Evolutionary conservation across 2,113 vertebrate species (phyloP).

Genomic region (Mormyrus lacerda): DNA sequence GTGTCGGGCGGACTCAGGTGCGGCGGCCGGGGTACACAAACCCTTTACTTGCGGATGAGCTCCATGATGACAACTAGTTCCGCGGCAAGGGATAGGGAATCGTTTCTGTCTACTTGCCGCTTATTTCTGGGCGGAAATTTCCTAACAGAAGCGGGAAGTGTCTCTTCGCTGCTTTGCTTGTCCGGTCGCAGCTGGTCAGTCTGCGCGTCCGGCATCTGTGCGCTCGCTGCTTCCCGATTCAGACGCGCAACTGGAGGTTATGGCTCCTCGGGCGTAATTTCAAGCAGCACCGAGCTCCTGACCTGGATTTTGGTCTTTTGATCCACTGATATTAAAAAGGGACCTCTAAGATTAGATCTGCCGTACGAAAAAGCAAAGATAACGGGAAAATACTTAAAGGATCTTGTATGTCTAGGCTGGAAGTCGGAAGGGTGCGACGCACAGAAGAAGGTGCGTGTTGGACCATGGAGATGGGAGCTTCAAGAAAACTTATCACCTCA

Average conservation of each 20-base stretch:
- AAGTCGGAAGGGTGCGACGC: conserved; percentile 18
- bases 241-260: not conserved
- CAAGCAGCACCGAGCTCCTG: not conserved
- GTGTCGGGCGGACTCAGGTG: conserved; percentile 32
- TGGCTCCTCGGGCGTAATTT: not conserved
- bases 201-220: not conserved
- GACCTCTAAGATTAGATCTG: conserved; percentile 30
- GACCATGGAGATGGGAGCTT: conserved; percentile 49
- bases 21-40: not conserved
- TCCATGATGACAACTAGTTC: conserved; percentile 31
- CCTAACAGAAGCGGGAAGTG: conserved; percentile 9
- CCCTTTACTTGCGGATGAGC: not conserved
- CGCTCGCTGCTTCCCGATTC: not conserved
- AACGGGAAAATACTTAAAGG: conserved; percentile 17
- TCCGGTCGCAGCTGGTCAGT: not conserved
- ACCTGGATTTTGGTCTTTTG: not conserved
- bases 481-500: conserved; percentile 49
- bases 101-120: not conserved
- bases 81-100: conserved; percentile 8
- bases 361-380: conserved; percentile 18
- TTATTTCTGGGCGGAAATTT: not conserved
- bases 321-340: not conserved
- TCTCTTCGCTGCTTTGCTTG: not conserved
- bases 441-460: conserved; percentile 23
- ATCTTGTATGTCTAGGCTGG: not conserved